Base-by-base conservation (phyloP, 2,113 vertebrate species). In the Sclerurus mexicanus region DNA sequence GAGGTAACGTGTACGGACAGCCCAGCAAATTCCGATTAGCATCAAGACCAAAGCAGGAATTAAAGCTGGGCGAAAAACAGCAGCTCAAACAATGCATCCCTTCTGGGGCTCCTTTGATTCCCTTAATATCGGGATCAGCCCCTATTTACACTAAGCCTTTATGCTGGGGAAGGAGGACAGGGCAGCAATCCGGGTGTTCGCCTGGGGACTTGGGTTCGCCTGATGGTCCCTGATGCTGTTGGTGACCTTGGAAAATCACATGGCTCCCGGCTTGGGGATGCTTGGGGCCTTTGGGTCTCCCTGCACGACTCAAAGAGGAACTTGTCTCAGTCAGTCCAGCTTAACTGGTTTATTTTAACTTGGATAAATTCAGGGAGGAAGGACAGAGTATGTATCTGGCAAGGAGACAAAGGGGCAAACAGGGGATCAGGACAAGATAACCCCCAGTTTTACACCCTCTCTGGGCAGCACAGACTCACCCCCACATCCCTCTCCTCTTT, bases 51-150 rank as follows among this genome's bases (percentile, higher is more conserved):
- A 84, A 88, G 85, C 78, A 59, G 85, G 93, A 94, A 81, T 84
- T 49, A 83, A 55, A 82, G 89, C 74, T 74, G 84, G 87, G 66
- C 31, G 9, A 60, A 73, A 73, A 96, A 6, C 69, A 90, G 79
- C 90, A 88, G 81, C 89, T 85, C 62, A 2, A 64, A 88, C 42
- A 84, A 59, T 21, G 40, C 85, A 39, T 14, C 82, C 82, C 76
- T 90, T 84, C 87, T 10, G 52, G 68, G 71, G 74, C 49, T 95
- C 66, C 93, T 94, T 44, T 87, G 77, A 87, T 89, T 85, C 55
- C 19, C 35, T 67, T 52, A 60, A 52, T 42, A 35, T 78, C 86
- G 91, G 91, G 3, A 72, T 92, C 83, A 66, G 90, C 66, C 44
- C 58, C 78, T 71, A 7, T 53, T 93, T 80, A 93, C 78, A 40